Percentiles rank a stretch among this genome's conserved stretches.
Conservation (phyloP, 1,140 invertebrate species). For the Psix sp. region DNA sequence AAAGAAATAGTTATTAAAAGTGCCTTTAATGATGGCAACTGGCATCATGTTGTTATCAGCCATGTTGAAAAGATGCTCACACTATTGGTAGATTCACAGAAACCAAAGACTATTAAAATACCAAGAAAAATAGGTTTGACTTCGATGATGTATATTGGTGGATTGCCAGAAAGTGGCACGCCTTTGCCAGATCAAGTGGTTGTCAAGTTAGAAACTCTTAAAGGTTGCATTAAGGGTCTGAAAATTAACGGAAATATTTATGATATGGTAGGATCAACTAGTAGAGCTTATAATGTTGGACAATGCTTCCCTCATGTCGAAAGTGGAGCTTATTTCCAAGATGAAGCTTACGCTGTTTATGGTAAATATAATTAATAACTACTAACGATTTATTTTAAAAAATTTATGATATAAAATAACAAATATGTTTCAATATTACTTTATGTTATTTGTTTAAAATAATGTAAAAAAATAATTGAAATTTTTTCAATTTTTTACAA, state of each 20-base stretch:
- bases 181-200: constrained; percentile 78
- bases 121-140: constrained; percentile 83
- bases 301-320: constrained; percentile 93
- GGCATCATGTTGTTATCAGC: constrained; percentile 85
- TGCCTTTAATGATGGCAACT: constrained; percentile 87
- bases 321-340: constrained; percentile 90
- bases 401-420: too few species aligned
- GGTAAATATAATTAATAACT: constrained; percentile 78
- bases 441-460: too few species aligned
- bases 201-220: constrained; percentile 85
- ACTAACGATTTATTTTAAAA: too few species aligned
- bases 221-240: constrained; percentile 89
- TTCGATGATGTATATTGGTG: constrained; percentile 87
- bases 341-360: constrained; percentile 88
- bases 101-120: constrained; percentile 81
- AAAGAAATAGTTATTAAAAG: constrained; percentile 81
- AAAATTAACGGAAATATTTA: constrained; percentile 85
- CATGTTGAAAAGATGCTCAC: constrained; percentile 81
- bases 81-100: constrained; percentile 82
- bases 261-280: constrained; percentile 85
- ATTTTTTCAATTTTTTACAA: neutral
- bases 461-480: constrained; percentile 2
- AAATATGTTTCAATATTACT: too few species aligned
- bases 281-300: constrained; percentile 84
- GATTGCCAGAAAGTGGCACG: constrained; percentile 81